Evolutionary conservation across 2,113 vertebrate genomes (phyloP).

Genomic region (Alethe castanea): DNA sequence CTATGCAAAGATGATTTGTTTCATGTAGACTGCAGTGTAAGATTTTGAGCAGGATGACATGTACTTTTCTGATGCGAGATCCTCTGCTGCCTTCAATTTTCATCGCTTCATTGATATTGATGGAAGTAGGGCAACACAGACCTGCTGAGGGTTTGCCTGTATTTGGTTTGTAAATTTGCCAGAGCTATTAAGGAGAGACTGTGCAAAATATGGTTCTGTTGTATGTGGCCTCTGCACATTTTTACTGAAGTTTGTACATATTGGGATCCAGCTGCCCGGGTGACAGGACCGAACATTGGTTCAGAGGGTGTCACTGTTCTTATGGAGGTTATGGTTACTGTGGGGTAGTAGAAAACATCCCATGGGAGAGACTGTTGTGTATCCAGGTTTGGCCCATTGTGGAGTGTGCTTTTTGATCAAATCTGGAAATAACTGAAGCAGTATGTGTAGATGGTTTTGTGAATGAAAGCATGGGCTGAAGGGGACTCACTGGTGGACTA

Average conservation of each 20-base stretch:
- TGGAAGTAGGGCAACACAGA: background rate
- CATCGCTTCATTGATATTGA: background rate
- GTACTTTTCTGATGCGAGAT: background rate
- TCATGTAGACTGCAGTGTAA: background rate
- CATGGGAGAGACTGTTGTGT: fast-evolving
- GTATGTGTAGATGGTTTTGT: background rate
- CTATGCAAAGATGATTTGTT: background rate
- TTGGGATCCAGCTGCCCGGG: background rate
- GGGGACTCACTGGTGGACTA: background rate
- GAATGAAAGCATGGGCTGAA: background rate
- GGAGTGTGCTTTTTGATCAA: background rate
- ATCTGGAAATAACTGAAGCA: background rate
- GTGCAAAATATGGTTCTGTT: background rate
- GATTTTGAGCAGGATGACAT: background rate
- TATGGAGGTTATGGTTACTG: background rate
- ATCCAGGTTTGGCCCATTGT: background rate
- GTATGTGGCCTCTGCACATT: background rate
- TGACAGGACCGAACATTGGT: background rate
- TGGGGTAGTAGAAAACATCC: background rate
- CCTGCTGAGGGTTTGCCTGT: background rate
- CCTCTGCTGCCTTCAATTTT: background rate
- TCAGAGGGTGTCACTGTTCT: background rate
- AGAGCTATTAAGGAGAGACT: background rate
- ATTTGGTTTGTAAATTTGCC: background rate
- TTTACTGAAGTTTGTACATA: background rate